These are phyloP conservation scores for Chaenodraco wilsoni DNA, from an alignment of 2,797 vertebrate species.

Conservation along the genomic window DNA sequence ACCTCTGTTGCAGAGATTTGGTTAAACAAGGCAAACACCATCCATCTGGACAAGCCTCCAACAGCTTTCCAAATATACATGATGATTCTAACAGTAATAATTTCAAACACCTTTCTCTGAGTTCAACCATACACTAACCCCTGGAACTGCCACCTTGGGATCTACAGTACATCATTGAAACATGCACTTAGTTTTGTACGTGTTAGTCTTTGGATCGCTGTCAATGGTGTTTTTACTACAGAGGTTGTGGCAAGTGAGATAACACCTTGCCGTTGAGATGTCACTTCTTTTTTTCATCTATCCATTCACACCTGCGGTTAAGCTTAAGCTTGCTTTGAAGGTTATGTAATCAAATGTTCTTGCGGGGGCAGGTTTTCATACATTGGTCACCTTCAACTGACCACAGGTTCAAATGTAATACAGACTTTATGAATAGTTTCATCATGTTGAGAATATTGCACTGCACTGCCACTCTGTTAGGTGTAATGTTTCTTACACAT, in stretches of 20 bases:
- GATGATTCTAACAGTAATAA: neutral
- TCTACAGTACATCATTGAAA: neutral
- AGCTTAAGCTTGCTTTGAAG: too few species aligned
- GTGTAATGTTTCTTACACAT: too few species aligned
- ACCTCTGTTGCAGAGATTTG: neutral
- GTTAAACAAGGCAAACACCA: neutral
- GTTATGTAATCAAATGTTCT: too few species aligned
- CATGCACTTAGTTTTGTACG: neutral
- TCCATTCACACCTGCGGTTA: too few species aligned
- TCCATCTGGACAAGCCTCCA: neutral
- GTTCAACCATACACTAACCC: too few species aligned
- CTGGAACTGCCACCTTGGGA: rapidly evolving
- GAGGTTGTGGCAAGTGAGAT: neutral
- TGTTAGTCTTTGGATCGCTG: neutral
- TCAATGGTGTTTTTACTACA: neutral
- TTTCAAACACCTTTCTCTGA: neutral
- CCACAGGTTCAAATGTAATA: too few species aligned
- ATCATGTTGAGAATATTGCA: too few species aligned
- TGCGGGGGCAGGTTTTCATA: too few species aligned
- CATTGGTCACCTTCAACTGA: too few species aligned
- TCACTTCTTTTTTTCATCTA: neutral
- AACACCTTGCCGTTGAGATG: neutral
- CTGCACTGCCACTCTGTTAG: too few species aligned
- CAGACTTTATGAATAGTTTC: too few species aligned
- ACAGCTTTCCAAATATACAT: neutral